phyloP scores from a whole-genome alignment of 1,140 invertebrate species.

The Varroa destructor region DNA sequence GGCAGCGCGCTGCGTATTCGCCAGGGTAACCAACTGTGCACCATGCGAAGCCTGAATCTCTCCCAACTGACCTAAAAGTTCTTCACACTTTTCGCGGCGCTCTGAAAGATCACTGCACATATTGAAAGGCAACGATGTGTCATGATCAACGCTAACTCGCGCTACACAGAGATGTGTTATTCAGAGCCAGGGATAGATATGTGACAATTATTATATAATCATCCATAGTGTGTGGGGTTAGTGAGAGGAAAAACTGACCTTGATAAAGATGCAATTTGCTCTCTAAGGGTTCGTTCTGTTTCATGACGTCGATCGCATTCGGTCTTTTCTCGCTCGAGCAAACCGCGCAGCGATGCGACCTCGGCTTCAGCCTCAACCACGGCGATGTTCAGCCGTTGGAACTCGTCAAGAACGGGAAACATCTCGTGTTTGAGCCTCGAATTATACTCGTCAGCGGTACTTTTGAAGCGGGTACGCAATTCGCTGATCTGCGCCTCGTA shows the following conservation, averaged over 20 bases:
- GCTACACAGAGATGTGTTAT: no score
- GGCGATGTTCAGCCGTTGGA: neutral
- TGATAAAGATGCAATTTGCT: neutral
- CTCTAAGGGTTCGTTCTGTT: neutral
- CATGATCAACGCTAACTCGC: no score
- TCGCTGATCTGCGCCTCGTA: constrained; percentile 17
- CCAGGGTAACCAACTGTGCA: neutral
- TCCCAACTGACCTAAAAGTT: neutral
- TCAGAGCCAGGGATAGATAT: no score
- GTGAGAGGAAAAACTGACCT: neutral
- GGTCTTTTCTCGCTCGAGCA: neutral
- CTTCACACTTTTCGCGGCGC: neutral
- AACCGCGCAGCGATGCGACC: neutral
- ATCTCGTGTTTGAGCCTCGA: constrained; percentile 22
- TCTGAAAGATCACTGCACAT: neutral
- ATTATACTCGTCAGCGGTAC: constrained; percentile 2
- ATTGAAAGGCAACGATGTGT: neutral
- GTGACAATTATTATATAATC: no score
- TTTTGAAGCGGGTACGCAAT: constrained; percentile 1
- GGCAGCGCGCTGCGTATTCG: neutral
- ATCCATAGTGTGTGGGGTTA: neutral
- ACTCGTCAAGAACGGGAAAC: constrained; percentile 25
- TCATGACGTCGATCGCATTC: constrained; percentile 3
- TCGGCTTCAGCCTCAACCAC: constrained; percentile 8
- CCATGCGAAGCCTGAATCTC: neutral